Conservation (phyloP, 2,113 vertebrate genomes). For the Puma concolor region DNA sequence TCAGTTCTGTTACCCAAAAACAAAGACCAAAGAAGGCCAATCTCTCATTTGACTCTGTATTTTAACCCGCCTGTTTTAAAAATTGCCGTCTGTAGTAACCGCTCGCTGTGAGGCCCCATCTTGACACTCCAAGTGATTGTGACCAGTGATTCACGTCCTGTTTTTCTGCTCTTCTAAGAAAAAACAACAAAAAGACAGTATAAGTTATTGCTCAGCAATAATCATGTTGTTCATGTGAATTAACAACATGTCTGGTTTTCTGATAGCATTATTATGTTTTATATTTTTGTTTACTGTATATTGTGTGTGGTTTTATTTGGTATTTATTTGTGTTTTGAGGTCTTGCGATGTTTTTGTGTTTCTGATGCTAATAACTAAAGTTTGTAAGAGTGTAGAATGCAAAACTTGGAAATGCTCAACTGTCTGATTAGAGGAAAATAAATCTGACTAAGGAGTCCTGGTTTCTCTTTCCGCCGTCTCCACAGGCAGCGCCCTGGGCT, state of each 20-base stretch:
- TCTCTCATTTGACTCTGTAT: slow-evolving; percentile 85
- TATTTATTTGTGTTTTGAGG: slow-evolving; percentile 92
- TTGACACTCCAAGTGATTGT: slow-evolving; percentile 86
- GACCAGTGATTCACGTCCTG: slow-evolving; percentile 85
- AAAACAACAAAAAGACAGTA: slow-evolving; percentile 78
- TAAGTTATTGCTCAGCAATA: slow-evolving; percentile 88
- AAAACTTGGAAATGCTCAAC: slow-evolving; percentile 87
- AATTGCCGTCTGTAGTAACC: slow-evolving; percentile 67
- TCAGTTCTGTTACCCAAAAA: slow-evolving; percentile 86
- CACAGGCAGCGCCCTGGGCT: accelerated
- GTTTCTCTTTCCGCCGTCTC: slow-evolving; percentile 70
- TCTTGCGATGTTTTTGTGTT: slow-evolving; percentile 90
- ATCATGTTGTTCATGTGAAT: slow-evolving; percentile 81
- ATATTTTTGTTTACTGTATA: slow-evolving; percentile 86
- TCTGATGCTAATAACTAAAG: slow-evolving; percentile 88
- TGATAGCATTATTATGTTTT: slow-evolving; percentile 87
- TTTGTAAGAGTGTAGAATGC: slow-evolving; percentile 89
- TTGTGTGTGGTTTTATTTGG: slow-evolving; percentile 85
- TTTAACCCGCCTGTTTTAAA: slow-evolving; percentile 85
- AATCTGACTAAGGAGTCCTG: slow-evolving; percentile 85
- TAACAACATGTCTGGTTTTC: slow-evolving; percentile 84
- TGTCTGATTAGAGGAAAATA: slow-evolving; percentile 88
- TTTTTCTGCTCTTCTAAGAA: slow-evolving; percentile 82
- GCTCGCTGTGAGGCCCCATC: slow-evolving; percentile 83
- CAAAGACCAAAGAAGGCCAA: slow-evolving; percentile 91